A percentile compares a stretch with the other conserved stretches of the same genome.
These are phyloP conservation scores for Lasiommata megera DNA, from an alignment of 2,888 invertebrate genomes.

Conservation along the genomic window DNA sequence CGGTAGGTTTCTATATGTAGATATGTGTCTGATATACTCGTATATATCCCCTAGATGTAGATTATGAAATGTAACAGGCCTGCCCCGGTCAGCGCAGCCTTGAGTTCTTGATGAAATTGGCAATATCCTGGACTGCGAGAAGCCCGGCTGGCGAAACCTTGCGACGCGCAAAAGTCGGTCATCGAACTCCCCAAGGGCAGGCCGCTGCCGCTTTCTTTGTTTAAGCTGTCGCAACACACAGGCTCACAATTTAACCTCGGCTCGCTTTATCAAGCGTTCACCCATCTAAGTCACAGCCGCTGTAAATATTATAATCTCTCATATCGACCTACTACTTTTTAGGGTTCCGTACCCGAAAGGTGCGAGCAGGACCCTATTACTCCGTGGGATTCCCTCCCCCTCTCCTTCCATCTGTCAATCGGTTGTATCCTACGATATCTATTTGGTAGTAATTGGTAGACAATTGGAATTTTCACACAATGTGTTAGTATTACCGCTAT, in stretches of 20 bases:
- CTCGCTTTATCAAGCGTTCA: conserved; percentile 72
- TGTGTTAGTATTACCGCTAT: no score
- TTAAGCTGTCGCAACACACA: conserved; percentile 65
- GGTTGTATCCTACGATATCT: no score
- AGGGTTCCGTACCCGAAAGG: no score
- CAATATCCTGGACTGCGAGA: conserved; percentile 80
- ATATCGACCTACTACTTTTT: conserved; percentile 28
- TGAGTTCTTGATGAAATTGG: conserved; percentile 72
- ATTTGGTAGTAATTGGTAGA: no score
- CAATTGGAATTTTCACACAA: no score
- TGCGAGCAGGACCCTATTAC: not conserved
- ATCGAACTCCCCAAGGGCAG: conserved; percentile 78
- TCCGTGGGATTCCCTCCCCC: no score
- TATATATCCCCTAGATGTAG: conserved; percentile 28
- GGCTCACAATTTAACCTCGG: conserved; percentile 65
- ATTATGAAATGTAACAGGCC: conserved; percentile 73
- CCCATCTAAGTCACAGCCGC: conserved; percentile 46
- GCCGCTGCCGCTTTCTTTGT: conserved; percentile 75
- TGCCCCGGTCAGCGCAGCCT: conserved; percentile 63
- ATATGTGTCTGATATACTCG: no score
- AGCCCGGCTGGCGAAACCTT: conserved; percentile 81
- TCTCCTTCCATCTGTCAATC: no score
- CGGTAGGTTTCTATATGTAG: no score
- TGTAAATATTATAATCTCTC: conserved; percentile 36
- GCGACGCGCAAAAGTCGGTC: conserved; percentile 79